Base-by-base conservation (phyloP, 2,888 invertebrate species). In the Dolichopus griseipennis region DNA sequence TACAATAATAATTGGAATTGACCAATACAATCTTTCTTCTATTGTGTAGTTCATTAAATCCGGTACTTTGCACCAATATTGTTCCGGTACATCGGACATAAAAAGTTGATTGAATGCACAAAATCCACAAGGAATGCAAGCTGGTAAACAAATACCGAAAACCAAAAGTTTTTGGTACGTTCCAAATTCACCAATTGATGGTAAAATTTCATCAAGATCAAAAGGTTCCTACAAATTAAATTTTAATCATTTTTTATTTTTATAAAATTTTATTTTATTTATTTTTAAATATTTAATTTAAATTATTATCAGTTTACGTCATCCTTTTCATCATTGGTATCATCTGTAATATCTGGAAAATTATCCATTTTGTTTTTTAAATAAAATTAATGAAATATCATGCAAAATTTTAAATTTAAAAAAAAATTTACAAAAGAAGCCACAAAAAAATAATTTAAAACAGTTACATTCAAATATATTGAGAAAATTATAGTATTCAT, bases 41-140 rank as follows among this genome's bases (percentile, higher is more conserved):
- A 81, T 77, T 7, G 86, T 84, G 66, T 89, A 78, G 72, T 79
- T 75, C 67, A 83, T 78, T 69, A 93, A 81, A 72, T 88, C 87
- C 0, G 91, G 90, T 33, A 92, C 86, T 70, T 81, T 84, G 77
- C 95, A 95, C 92, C 94, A 94, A 82, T 94, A 90, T 64, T 90
- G 88, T 61, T 90, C 87, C 0, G 95, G 95, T 52, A 89, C 87
- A 75, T 93, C 90, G n/a, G 93, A 88, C 91, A 95, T 93, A 82
- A 96, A 95, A 61, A 95, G 85, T 82, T 95, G 95, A 83, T 93
- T 95, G 81, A 95, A 94, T 6, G 94, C 94, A 80, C 93, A 91
- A 81, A 93, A 95, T 41, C 93, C 94, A 76, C 94, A 93, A 0
- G 95, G 93, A 74, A 95, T 86, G 76, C 94, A 93, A 4, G 95